Conservation (phyloP, 2,113 vertebrate genomes). For the Actenoides hombroni region DNA sequence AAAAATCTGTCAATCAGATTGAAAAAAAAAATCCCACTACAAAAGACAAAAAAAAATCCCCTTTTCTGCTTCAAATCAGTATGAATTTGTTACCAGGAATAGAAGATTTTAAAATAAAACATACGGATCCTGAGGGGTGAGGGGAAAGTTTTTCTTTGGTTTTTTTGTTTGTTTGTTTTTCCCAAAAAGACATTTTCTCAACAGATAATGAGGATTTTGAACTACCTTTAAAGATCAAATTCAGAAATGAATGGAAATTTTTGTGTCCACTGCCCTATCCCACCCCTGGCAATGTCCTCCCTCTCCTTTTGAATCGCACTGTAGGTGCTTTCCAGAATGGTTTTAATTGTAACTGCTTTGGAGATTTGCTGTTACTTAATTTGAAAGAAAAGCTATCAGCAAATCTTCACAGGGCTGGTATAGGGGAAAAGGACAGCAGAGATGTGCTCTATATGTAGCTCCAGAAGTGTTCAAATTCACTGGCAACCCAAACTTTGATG, state of each 20-base stretch:
- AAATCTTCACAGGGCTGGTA: neutral
- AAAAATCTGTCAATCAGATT: fast-evolving
- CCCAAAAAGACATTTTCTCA: neutral
- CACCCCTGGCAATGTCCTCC: neutral
- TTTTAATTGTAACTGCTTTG: neutral
- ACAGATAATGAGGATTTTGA: neutral
- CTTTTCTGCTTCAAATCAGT: neutral
- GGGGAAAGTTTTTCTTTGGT: neutral
- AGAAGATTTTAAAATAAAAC: neutral
- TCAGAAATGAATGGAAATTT: neutral
- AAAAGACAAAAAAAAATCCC: neutral
- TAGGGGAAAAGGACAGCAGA: neutral
- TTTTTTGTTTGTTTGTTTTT: neutral
- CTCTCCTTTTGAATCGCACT: neutral
- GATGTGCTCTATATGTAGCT: neutral
- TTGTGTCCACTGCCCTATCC: neutral
- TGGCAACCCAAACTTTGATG: neutral
- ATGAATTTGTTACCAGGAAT: neutral
- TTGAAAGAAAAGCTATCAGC: neutral
- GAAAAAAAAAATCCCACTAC: neutral
- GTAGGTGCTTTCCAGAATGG: neutral
- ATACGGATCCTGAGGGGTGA: neutral
- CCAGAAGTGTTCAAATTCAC: neutral
- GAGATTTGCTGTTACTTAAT: neutral
- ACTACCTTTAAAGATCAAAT: neutral